A percentile compares a stretch with the other conserved stretches of the same genome.
Evolutionary conservation across 2,797 vertebrate species (phyloP).

Genomic region (Chromis chromis): DNA sequence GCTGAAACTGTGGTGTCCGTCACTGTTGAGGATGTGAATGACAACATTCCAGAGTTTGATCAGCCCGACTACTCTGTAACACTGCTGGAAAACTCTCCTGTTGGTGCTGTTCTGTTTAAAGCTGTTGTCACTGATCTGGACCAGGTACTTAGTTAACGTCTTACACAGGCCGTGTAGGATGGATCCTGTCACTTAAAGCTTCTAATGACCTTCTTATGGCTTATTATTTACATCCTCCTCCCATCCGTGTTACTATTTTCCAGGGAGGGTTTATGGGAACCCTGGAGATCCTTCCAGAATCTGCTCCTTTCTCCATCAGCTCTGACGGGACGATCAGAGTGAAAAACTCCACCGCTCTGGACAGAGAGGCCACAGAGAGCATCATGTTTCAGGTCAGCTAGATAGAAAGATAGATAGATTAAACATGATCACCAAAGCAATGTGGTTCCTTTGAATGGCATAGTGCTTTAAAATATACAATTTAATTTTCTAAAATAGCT

Average conservation of each 20-base stretch:
- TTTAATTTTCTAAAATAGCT: not conserved
- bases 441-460: not conserved
- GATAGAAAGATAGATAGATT: too few species aligned
- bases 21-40: constrained; percentile 81
- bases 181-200: not conserved
- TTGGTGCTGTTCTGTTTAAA: constrained; percentile 71
- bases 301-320: constrained; percentile 79
- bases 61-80: constrained; percentile 57
- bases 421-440: too few species aligned
- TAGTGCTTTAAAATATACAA: not conserved
- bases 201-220: not conserved
- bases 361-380: constrained; percentile 75
- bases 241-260: not conserved
- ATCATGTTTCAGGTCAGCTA: constrained; percentile 79
- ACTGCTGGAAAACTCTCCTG: constrained; percentile 82
- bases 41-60: constrained; percentile 80
- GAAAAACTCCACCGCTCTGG: constrained; percentile 73
- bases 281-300: constrained; percentile 68
- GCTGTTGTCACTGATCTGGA: constrained; percentile 79
- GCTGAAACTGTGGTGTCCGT: constrained; percentile 78
- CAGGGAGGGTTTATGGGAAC: constrained; percentile 86
- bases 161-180: not conserved
- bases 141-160: constrained; percentile 57
- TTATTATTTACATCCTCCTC: not conserved
- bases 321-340: constrained; percentile 79